Base-by-base conservation (phyloP, 2,797 vertebrate species). In the Malurus splendens region DNA sequence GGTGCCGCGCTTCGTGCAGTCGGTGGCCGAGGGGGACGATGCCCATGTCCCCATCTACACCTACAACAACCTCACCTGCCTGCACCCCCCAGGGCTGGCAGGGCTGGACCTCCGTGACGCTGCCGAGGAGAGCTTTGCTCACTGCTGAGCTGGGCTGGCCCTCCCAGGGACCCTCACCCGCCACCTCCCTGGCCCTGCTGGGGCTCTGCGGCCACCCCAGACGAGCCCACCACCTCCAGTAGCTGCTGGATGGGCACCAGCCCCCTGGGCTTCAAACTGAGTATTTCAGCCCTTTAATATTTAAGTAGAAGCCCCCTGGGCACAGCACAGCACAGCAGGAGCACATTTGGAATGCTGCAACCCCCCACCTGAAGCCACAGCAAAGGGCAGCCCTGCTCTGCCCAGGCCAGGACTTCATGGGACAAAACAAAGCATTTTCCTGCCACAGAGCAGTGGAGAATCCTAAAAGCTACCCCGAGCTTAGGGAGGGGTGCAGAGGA, bases 41-140 rank as follows among this genome's bases (percentile, higher is more conserved):
- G 90, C 96, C 47, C 98, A 98, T 25, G 74, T 94, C 1, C 98
- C 98, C 0, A 59, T 97, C 55, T 98, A 98, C 59, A 97, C 98
- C 73, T 98, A 98, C 94, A 99, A 99, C 96, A 99, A 99, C 85
- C 98, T 99, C 92, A 99, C 98, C 77, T 99, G 99, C 71, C 96
- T 85, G 56, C 96, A 97, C 47, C 99, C 99, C 4, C 93, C 96
- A 1, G 89, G 82, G 1, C 32, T 98, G 52, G 94, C 92, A 0
- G 98, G 98, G 75, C 97, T 98, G 25, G 99, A 99, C 95, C 97
- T 99, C 38, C 97, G 99, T 0, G 98, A 99, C 68, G 72, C 98
- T 47, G 82, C 93, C 1, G 97, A 96, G 68, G 97, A 97, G 92
- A 94, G 97, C 80, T 99, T 99, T 93, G 93, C 95, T 48, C 95